Percentiles rank a stretch among this genome's conserved stretches.
These are phyloP conservation scores for Bimastos eiseni DNA, from an alignment of 2,888 invertebrate genomes.

Conservation along the genomic window DNA sequence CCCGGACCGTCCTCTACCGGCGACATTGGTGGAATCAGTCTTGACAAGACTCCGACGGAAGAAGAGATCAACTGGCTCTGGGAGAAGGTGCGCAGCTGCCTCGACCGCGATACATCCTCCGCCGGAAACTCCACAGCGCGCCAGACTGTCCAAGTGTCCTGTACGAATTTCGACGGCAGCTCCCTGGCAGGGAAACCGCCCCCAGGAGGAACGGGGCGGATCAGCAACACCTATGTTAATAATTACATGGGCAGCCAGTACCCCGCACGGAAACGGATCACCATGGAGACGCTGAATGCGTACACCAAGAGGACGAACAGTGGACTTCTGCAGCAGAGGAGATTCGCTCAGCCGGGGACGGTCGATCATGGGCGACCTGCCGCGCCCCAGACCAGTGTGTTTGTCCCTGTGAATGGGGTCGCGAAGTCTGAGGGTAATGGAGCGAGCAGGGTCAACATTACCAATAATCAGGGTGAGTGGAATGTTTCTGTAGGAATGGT, in stretches of 20 bases:
- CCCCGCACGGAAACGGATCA: neutral
- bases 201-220: neutral
- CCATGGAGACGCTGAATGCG: conserved; percentile 20
- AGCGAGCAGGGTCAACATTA: neutral
- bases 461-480: neutral
- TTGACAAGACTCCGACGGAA: conserved; percentile 29
- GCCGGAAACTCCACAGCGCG: neutral
- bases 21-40: conserved; percentile 8
- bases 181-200: neutral
- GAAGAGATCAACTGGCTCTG: conserved; percentile 29
- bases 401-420: neutral
- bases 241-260: conserved; percentile 22
- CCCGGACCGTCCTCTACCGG: neutral
- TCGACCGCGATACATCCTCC: conserved; percentile 7
- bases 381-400: neutral
- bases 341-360: neutral
- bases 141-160: neutral
- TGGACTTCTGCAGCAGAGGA: neutral
- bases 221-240: neutral
- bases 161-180: conserved; percentile 3
- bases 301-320: neutral
- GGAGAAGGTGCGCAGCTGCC: conserved; percentile 22
- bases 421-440: neutral
- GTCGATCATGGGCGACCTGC: neutral
- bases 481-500: too few relatives aligned